These are phyloP conservation scores for Drosophila melanocephala DNA, from an alignment of 2,888 invertebrate species.

Conservation along the genomic window DNA sequence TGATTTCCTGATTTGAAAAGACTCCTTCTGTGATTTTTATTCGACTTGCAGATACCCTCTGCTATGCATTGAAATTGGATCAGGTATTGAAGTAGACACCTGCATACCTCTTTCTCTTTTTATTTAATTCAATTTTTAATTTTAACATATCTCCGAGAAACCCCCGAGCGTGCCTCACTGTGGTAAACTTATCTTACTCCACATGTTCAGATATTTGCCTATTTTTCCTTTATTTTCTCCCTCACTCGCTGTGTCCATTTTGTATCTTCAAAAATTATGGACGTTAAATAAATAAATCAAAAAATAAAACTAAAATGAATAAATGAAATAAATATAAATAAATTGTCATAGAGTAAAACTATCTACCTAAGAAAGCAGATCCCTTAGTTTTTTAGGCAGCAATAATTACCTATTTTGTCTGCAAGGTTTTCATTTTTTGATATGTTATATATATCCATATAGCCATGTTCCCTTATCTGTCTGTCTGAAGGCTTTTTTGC, in stretches of 20 bases:
- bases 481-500: accelerated
- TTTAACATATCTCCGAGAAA: accelerated
- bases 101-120: neutral
- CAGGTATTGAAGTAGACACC: neutral
- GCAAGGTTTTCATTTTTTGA: neutral
- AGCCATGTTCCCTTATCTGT: too few species aligned
- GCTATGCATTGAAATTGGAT: neutral
- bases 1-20: neutral
- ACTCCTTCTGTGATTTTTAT: neutral
- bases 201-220: neutral
- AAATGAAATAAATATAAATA: neutral
- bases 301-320: too few species aligned
- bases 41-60: neutral
- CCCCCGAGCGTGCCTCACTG: neutral
- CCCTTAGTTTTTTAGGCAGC: neutral
- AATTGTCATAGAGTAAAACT: neutral
- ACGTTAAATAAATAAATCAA: neutral
- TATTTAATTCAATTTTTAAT: neutral
- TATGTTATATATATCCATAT: neutral
- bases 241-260: neutral
- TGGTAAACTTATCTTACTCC: neutral
- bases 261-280: too few species aligned
- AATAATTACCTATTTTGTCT: neutral
- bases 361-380: neutral
- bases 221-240: neutral